phyloP scores from a whole-genome alignment of 2,888 invertebrate genomes.

The Lathronympha strigana region DNA sequence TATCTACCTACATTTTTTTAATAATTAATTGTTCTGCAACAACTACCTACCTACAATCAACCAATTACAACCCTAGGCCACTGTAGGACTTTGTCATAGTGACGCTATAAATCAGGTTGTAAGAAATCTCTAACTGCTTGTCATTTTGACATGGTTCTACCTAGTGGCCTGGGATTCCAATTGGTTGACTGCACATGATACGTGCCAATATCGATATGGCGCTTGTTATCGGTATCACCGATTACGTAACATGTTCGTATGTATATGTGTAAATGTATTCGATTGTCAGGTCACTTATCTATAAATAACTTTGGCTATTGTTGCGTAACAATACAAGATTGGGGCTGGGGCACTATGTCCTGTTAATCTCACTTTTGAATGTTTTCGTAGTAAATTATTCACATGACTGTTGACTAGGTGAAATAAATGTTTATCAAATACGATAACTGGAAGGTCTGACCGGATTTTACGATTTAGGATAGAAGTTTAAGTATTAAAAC shows the following conservation, averaged over 20 bases:
- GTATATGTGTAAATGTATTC: conserved; percentile 14
- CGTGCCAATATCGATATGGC: neutral
- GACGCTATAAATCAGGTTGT: too few relatives aligned
- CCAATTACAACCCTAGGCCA: too few relatives aligned
- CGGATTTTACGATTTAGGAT: too few relatives aligned
- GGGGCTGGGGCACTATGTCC: neutral
- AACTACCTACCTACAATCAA: too few relatives aligned
- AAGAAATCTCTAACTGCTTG: too few relatives aligned
- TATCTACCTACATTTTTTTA: too few relatives aligned
- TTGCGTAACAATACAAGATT: conserved; percentile 1
- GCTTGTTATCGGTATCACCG: conserved; percentile 3
- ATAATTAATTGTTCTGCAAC: too few relatives aligned
- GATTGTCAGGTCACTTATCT: conserved; percentile 7
- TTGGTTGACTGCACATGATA: too few relatives aligned
- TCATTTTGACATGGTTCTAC: too few relatives aligned
- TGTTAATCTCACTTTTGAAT: neutral
- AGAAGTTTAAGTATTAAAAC: too few relatives aligned
- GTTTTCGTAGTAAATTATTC: neutral
- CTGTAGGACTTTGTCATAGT: too few relatives aligned
- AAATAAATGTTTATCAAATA: conserved; percentile 4
- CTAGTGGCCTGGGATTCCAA: too few relatives aligned
- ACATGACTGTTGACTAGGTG: neutral
- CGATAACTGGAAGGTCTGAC: neutral
- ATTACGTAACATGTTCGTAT: conserved; percentile 6
- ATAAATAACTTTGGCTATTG: neutral